Percentiles rank a stretch among this genome's conserved stretches.
These are phyloP conservation scores for Eolophus roseicapilla DNA, from an alignment of 2,113 vertebrate species.

Conservation along the genomic window DNA sequence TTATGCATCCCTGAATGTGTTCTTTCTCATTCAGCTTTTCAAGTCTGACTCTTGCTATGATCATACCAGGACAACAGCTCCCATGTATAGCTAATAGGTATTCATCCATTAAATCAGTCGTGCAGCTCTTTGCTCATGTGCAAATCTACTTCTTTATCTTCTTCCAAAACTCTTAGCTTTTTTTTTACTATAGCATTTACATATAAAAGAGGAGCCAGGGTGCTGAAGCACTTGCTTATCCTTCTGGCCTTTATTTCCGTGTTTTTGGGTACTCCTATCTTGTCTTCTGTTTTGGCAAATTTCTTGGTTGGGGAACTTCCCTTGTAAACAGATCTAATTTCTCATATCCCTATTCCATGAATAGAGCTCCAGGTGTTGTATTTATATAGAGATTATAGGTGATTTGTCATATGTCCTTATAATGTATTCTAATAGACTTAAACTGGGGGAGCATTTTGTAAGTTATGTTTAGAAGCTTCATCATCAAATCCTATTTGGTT, in stretches of 20 bases:
- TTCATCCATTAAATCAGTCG: background rate
- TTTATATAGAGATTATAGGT: background rate
- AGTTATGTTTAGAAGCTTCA: background rate
- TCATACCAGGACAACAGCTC: background rate
- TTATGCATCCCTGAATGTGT: background rate
- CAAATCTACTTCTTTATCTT: background rate
- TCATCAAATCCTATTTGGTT: conserved; percentile 40
- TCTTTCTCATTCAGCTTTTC: background rate
- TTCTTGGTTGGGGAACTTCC: background rate
- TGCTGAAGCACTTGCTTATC: background rate
- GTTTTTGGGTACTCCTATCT: background rate
- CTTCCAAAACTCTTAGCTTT: background rate
- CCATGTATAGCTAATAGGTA: background rate
- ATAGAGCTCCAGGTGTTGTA: background rate
- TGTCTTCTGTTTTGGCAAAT: background rate
- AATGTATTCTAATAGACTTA: background rate
- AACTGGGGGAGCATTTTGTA: background rate
- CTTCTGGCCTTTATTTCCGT: background rate
- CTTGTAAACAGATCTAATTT: background rate
- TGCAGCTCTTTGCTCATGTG: background rate
- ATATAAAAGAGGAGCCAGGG: background rate
- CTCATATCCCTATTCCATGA: accelerated
- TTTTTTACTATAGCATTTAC: background rate
- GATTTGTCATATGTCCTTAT: background rate
- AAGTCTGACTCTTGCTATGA: background rate